A percentile compares a stretch with the other conserved stretches of the same genome.
These are phyloP conservation scores for Phalacrocorax aristotelis DNA, from an alignment of 2,113 vertebrate species.

Conservation along the genomic window DNA sequence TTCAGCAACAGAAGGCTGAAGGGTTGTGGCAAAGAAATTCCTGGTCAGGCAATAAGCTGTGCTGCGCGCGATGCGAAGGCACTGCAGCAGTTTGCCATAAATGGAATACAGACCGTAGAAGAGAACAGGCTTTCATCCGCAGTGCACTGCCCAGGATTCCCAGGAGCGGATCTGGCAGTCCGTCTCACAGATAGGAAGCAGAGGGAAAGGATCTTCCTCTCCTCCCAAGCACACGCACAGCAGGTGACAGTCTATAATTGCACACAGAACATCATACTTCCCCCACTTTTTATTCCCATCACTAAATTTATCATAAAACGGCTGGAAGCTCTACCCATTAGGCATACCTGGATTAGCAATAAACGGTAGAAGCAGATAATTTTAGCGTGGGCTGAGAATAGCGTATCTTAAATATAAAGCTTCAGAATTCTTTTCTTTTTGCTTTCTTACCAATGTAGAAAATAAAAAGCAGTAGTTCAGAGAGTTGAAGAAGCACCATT, in stretches of 20 bases:
- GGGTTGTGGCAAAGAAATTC: neutral
- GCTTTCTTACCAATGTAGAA: neutral
- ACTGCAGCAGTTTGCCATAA: slow-evolving; percentile 33
- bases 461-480: neutral
- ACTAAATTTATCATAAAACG: neutral
- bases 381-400: neutral
- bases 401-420: neutral
- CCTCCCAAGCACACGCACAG: neutral
- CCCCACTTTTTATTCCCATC: neutral
- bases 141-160: neutral
- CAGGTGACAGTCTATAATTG: neutral
- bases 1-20: neutral
- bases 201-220: neutral
- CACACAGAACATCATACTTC: neutral
- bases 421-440: neutral
- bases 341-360: neutral
- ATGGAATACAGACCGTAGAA: neutral
- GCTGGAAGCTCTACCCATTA: neutral
- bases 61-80: neutral
- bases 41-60: neutral
- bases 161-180: neutral
- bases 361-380: neutral
- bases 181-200: neutral
- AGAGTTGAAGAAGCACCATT: neutral
- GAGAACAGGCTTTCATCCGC: neutral